A percentile compares a stretch with the other conserved stretches of the same genome.
Evolutionary conservation across 2,113 vertebrate species (phyloP).

Genomic region (Ardeotis arabs): DNA sequence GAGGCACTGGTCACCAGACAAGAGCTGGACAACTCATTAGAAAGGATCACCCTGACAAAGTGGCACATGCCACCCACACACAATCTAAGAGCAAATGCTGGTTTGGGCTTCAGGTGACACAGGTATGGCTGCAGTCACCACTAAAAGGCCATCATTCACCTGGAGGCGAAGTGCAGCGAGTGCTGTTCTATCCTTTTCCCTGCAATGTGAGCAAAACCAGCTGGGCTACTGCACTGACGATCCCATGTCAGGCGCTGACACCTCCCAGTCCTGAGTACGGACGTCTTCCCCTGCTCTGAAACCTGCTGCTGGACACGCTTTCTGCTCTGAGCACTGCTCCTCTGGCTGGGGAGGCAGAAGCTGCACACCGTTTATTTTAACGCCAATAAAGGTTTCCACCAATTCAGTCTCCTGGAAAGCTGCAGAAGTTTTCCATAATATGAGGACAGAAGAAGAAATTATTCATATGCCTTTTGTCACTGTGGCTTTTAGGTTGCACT

Average conservation of each 20-base stretch:
- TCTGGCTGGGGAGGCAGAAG: not conserved
- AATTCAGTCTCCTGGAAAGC: not conserved
- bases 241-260: not conserved
- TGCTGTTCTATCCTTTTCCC: not conserved
- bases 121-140: not conserved
- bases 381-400: not conserved
- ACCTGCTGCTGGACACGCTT: not conserved
- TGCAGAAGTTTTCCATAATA: not conserved
- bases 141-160: not conserved
- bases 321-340: not conserved
- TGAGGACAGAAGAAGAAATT: not conserved
- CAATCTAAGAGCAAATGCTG: not conserved
- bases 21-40: not conserved
- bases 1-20: not conserved
- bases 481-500: not conserved
- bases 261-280: not conserved
- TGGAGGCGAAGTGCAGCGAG: not conserved
- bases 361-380: not conserved
- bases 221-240: fast-evolving
- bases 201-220: not conserved
- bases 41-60: not conserved
- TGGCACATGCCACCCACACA: not conserved
- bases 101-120: not conserved
- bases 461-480: not conserved
- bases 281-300: not conserved